Evolutionary conservation across 1,140 invertebrate species (phyloP).

Genomic region (Penaeus chinensis): DNA sequence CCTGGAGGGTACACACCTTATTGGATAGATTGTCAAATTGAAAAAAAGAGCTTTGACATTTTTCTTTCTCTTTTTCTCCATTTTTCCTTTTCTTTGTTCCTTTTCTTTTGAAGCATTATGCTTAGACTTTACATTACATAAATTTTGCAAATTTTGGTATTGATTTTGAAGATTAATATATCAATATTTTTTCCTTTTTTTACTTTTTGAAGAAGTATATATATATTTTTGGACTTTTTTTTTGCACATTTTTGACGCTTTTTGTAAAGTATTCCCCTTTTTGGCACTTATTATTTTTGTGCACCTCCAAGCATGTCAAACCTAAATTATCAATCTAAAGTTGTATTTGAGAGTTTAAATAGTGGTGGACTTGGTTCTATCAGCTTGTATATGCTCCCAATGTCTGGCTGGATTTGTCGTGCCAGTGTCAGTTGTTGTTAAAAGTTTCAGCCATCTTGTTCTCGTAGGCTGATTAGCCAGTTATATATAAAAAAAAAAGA

Average conservation of each 20-base stretch:
- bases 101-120: no score
- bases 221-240: background rate
- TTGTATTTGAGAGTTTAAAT: constrained; percentile 20
- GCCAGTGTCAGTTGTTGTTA: constrained; percentile 31
- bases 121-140: background rate
- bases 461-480: no score
- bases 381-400: constrained; percentile 18
- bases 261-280: constrained; percentile 42
- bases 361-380: constrained; percentile 24
- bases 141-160: constrained; percentile 3
- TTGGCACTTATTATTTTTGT: constrained; percentile 42
- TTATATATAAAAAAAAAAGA: background rate
- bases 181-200: background rate
- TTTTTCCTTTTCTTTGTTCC: no score
- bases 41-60: no score
- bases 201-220: constrained; percentile 17
- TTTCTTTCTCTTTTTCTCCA: no score
- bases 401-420: constrained; percentile 24
- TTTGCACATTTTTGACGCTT: constrained; percentile 45
- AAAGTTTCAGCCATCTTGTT: no score
- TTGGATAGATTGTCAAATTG: no score
- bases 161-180: background rate
- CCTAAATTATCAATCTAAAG: constrained; percentile 25
- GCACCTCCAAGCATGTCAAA: constrained; percentile 45
- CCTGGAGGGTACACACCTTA: no score